Base-by-base conservation (phyloP, 2,113 vertebrate species). In the Papio anubis region DNA sequence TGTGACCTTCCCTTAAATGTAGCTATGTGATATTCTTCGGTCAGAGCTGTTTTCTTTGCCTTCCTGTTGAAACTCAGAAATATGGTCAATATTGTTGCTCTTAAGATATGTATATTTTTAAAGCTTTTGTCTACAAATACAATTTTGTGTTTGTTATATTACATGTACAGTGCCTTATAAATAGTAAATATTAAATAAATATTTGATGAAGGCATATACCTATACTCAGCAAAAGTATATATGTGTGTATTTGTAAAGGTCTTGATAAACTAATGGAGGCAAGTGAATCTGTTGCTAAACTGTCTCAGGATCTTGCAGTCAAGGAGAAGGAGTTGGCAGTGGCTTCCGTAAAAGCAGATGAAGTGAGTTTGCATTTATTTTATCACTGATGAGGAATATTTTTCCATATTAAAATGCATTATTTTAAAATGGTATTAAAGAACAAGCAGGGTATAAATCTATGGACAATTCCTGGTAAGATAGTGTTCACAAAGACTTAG, bases 261-360 rank as follows among this genome's bases (percentile, higher is more conserved):
- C 98, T 99, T 57, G 93, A 98, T 94, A 99, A 99, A 97, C 98
- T 99, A 59, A 99, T 99, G 99, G 99, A 99, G 91, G 99, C 99
- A 13, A 99, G 99, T 82, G 99, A 99, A 95, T 99, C 99, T 61
- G 98, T 99, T 27, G 99, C 98, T 55, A 94, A 98, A 50, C 98
- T 99, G 40, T 99, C 99, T 18, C 95, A 98, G 88, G 98, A 99
- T 1, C 38, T 99, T 50, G 98, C 98, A 0, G 1, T 99, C 68
- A 99, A 99, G 91, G 99, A 99, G 98, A 99, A 99, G 93, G 99
- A 99, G 91, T 87, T 99, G 84, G 99, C 98, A 23, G 57, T 99
- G 88, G 99, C 99, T 66, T 99, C 99, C 23, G 0, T 97, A 88
- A 99, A 99, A 97, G 99, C 99, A 96, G 99, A 99, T 93, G 98